Evolutionary conservation across 2,888 invertebrate species (phyloP).

Genomic region (Drosophila demipolita): DNA sequence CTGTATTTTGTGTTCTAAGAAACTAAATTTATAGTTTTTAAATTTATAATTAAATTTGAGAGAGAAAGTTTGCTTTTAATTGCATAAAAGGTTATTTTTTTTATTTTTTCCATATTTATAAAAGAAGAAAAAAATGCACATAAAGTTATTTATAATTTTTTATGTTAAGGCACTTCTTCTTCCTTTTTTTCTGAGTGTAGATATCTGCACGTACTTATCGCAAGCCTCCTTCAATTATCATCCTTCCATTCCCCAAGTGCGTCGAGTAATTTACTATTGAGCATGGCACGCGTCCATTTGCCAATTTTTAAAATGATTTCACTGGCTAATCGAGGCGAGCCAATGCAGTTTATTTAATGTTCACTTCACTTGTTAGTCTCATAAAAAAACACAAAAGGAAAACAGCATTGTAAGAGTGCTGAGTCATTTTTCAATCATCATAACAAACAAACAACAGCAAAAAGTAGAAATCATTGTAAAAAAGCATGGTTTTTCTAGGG

Average conservation of each 20-base stretch:
- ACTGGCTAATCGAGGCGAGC: constrained; percentile 31
- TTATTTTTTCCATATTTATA: neutral
- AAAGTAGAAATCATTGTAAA: constrained; percentile 3
- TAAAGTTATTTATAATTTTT: neutral
- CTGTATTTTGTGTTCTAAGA: no score
- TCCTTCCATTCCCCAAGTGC: neutral
- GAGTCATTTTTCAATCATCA: constrained; percentile 25
- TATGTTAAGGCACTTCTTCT: fast-evolving
- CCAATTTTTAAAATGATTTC: constrained; percentile 55
- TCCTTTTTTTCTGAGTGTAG: neutral
- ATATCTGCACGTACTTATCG: neutral
- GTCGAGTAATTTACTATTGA: constrained; percentile 18
- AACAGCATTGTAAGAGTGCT: constrained; percentile 18
- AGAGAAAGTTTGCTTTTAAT: neutral
- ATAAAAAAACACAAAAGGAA: constrained; percentile 21
- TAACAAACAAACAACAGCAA: neutral
- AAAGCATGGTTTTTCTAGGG: neutral
- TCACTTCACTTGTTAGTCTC: constrained; percentile 27
- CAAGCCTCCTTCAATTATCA: neutral
- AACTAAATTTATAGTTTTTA: neutral
- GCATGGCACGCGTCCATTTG: constrained; percentile 34
- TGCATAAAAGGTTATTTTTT: fast-evolving
- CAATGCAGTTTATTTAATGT: constrained; percentile 49
- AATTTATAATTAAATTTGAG: neutral
- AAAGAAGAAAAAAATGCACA: neutral